Conservation (phyloP, 2,113 vertebrate species). For the Chaetops frenatus region DNA sequence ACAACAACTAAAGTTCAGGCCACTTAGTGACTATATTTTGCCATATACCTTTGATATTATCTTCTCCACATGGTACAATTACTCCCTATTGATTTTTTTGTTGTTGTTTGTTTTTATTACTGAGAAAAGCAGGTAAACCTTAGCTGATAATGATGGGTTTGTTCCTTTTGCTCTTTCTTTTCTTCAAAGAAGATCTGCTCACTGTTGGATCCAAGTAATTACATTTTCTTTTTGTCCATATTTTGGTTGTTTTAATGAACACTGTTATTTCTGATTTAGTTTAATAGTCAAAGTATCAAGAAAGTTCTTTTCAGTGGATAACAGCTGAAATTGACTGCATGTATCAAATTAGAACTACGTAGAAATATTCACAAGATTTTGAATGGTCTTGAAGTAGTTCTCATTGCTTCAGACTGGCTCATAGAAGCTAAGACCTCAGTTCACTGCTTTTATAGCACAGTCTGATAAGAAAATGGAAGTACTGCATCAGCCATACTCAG, state of each 20-base stretch:
- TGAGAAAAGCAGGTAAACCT: not conserved
- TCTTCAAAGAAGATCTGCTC: not conserved
- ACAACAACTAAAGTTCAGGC: not conserved
- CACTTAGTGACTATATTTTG: not conserved
- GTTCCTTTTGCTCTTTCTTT: not conserved
- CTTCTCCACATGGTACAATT: conserved; percentile 27
- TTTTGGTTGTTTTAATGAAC: conserved; percentile 4
- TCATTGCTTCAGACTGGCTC: not conserved
- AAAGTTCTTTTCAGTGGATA: not conserved
- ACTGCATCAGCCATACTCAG: not conserved
- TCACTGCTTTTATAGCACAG: not conserved
- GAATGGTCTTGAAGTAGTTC: not conserved
- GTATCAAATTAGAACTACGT: conserved; percentile 2
- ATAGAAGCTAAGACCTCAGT: not conserved
- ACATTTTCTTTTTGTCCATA: not conserved
- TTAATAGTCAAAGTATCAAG: conserved; percentile 9
- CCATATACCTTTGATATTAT: not conserved
- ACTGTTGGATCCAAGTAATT: conserved; percentile 23
- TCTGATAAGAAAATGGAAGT: conserved; percentile 10
- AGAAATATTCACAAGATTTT: conserved; percentile 5
- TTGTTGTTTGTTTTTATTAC: not conserved
- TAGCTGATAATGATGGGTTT: not conserved
- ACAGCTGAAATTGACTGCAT: not conserved
- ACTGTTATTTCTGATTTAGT: conserved; percentile 16
- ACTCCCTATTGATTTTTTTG: not conserved